Conservation (phyloP, 2,113 vertebrate species). For the Nothocercus nigrocapillus region DNA sequence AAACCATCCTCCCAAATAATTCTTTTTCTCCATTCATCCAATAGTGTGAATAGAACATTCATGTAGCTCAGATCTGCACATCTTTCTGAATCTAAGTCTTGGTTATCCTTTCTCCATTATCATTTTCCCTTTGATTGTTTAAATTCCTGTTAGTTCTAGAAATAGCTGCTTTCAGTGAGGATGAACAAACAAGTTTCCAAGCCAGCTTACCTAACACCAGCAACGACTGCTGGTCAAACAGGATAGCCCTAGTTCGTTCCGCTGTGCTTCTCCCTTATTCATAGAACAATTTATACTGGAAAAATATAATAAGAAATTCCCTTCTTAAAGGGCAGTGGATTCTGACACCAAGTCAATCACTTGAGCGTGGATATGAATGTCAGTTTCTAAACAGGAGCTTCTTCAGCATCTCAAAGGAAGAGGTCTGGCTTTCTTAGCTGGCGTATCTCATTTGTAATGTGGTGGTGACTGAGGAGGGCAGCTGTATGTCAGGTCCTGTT, state of each 20-base stretch:
- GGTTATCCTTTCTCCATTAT: not conserved
- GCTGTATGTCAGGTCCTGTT: not conserved
- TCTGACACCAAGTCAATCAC: not conserved
- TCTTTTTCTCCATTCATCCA: not conserved
- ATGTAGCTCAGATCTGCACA: not conserved
- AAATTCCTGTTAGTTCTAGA: not conserved
- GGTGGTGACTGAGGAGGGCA: not conserved
- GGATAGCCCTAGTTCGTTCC: not conserved
- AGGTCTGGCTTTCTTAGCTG: not conserved
- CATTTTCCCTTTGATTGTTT: not conserved
- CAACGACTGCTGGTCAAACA: conserved; percentile 36
- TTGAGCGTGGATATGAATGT: not conserved
- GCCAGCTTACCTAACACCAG: not conserved
- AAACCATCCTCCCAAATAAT: not conserved
- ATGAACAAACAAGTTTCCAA: not conserved
- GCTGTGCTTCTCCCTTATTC: not conserved
- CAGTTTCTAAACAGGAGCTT: not conserved
- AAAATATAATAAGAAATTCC: not conserved
- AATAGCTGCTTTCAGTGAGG: conserved; percentile 32
- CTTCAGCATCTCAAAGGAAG: not conserved
- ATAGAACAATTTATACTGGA: not conserved
- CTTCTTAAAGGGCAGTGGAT: not conserved
- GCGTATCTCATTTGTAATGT: not conserved
- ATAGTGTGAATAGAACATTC: not conserved
- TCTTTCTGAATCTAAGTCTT: not conserved